Conservation (phyloP, 1,140 invertebrate genomes). For the Drosophila burlai region DNA sequence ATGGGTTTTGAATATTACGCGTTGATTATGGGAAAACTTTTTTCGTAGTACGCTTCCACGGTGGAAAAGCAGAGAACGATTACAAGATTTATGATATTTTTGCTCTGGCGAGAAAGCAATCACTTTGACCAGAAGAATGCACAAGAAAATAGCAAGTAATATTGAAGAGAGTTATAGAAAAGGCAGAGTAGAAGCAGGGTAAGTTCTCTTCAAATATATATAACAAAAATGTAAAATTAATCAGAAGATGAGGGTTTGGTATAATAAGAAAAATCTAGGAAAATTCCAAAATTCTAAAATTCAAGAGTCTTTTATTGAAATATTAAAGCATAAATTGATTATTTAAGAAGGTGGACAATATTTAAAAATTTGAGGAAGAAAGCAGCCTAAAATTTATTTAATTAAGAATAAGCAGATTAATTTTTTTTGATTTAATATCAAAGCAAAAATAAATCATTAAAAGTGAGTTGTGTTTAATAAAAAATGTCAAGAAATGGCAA, state of each 20-base stretch:
- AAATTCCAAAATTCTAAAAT: neutral
- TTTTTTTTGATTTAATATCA: too few species aligned
- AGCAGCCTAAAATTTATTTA: too few species aligned
- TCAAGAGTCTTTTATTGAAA: too few species aligned
- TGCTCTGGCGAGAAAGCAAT: constrained; percentile 16
- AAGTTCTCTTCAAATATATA: neutral
- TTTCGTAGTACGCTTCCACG: constrained; percentile 6
- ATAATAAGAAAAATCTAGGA: neutral
- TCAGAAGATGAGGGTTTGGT: neutral
- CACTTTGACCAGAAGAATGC: constrained; percentile 30
- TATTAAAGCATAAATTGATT: too few species aligned
- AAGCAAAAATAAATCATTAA: too few species aligned
- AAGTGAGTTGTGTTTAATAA: too few species aligned
- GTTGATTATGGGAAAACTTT: constrained; percentile 32
- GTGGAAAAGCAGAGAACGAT: constrained; percentile 30
- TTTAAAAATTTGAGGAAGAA: too few species aligned
- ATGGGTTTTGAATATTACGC: constrained; percentile 45
- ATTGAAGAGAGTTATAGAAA: neutral
- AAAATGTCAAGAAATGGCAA: too few species aligned
- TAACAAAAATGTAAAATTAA: neutral
- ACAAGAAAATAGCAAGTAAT: neutral
- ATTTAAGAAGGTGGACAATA: too few species aligned
- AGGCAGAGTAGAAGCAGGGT: too few species aligned
- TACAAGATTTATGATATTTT: constrained; percentile 41
- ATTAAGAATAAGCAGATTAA: too few species aligned